Conservation (phyloP, 2,113 vertebrate species). For the Acrocephalus arundinaceus region DNA sequence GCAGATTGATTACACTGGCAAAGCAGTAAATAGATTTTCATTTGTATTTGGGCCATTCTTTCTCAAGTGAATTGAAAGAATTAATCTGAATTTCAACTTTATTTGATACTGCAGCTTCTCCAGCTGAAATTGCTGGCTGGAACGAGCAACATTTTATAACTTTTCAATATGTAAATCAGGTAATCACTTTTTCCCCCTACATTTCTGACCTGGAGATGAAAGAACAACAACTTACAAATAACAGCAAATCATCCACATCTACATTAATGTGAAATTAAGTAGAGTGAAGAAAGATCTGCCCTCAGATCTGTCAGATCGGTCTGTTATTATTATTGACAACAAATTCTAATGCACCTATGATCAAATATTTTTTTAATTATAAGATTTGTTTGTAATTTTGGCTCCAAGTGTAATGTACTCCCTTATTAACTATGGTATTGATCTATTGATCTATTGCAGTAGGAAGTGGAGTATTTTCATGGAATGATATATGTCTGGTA, state of each 20-base stretch:
- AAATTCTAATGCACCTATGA: not conserved
- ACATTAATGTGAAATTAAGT: not conserved
- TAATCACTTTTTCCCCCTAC: accelerated
- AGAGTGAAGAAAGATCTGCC: not conserved
- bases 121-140: not conserved
- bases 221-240: not conserved
- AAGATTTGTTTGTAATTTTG: not conserved
- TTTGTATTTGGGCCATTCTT: not conserved
- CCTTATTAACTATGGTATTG: not conserved
- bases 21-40: not conserved
- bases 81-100: not conserved
- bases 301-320: not conserved
- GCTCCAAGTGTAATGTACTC: not conserved
- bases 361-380: not conserved
- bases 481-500: not conserved
- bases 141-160: not conserved
- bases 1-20: not conserved
- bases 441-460: not conserved
- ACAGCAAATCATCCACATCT: not conserved
- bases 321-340: not conserved
- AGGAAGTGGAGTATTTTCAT: not conserved
- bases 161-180: not conserved
- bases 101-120: not conserved
- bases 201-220: conserved; percentile 1
- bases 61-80: not conserved